Evolutionary conservation across 2,888 invertebrate genomes (phyloP).

Genomic region (Hololepta plana): DNA sequence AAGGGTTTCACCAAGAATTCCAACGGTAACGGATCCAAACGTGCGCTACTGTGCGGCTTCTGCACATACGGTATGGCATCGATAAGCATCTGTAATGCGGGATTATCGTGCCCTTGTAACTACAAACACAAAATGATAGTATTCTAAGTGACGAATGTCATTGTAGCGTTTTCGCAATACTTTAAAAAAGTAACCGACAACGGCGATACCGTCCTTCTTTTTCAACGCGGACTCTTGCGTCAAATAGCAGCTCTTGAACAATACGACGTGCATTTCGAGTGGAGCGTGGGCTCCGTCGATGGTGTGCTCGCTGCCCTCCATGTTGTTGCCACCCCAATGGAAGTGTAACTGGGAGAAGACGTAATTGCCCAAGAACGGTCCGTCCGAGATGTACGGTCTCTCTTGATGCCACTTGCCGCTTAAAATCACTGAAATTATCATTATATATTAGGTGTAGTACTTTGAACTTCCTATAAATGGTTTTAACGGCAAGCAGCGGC

Average conservation of each 20-base stretch:
- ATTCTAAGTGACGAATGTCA: neutral
- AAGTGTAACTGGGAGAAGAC: constrained; percentile 49
- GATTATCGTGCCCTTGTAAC: constrained; percentile 33
- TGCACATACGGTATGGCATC: constrained; percentile 32
- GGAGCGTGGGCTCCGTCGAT: constrained; percentile 36
- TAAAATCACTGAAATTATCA: constrained; percentile 37
- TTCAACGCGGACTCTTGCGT: constrained; percentile 40
- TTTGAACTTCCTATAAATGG: too few species aligned
- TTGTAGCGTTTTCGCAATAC: constrained; percentile 11
- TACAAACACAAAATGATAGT: constrained; percentile 10
- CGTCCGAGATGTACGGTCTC: constrained; percentile 38
- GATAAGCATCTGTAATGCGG: constrained; percentile 25
- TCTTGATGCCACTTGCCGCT: constrained; percentile 44
- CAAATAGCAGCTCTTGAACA: constrained; percentile 39
- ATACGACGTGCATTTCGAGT: constrained; percentile 43
- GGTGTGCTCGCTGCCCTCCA: constrained; percentile 46
- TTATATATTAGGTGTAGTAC: too few species aligned
- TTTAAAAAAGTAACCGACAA: constrained; percentile 38
- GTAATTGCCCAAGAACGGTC: constrained; percentile 41
- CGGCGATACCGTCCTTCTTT: constrained; percentile 35
- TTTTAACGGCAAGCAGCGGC: too few species aligned
- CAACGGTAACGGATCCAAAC: constrained; percentile 33
- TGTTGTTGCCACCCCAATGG: constrained; percentile 45
- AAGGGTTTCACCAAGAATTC: constrained; percentile 35
- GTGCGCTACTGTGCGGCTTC: constrained; percentile 30